phyloP scores from a whole-genome alignment of 2,113 vertebrate species.

The Gymnocephalus cernua region DNA sequence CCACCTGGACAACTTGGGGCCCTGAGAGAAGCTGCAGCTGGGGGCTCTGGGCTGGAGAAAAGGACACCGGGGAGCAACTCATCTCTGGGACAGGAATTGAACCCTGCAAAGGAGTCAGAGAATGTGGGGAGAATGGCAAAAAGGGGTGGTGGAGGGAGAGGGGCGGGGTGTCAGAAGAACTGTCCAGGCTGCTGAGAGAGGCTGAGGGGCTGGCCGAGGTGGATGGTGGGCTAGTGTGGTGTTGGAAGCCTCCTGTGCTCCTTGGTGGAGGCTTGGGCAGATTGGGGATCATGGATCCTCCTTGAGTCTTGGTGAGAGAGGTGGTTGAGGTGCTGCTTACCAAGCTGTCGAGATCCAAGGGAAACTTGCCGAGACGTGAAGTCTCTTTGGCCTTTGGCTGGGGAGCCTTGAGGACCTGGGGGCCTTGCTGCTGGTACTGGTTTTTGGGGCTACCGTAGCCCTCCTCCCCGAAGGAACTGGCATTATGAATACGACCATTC shows the following conservation, averaged over 20 bases:
- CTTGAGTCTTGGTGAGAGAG: constrained; percentile 38
- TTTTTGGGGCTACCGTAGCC: constrained; percentile 59
- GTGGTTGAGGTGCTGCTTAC: constrained; percentile 49
- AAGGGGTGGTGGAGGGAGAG: constrained; percentile 38
- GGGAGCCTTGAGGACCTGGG: constrained; percentile 13
- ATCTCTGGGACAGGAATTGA: constrained; percentile 61
- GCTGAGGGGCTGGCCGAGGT: constrained; percentile 46
- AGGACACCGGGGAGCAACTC: constrained; percentile 36
- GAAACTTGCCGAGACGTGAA: constrained; percentile 81
- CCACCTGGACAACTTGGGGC: constrained; percentile 76
- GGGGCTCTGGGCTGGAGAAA: constrained; percentile 69
- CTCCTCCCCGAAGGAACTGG: constrained; percentile 64
- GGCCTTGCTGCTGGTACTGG: constrained; percentile 26
- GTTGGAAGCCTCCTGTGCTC: constrained; percentile 30
- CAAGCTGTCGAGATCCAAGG: constrained; percentile 76
- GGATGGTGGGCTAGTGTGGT: constrained; percentile 60
- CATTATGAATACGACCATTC: constrained; percentile 65
- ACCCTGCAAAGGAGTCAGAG: constrained; percentile 21
- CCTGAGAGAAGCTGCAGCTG: constrained; percentile 71
- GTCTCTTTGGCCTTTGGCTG: constrained; percentile 71
- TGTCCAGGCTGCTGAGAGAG: constrained; percentile 66
- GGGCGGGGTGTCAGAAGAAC: constrained; percentile 60
- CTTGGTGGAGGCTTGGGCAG: constrained; percentile 32
- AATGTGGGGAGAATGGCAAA: constrained; percentile 26
- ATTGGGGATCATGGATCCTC: constrained; percentile 13